Evolutionary conservation across 2,888 invertebrate species (phyloP).

Genomic region (Andrena praecox): DNA sequence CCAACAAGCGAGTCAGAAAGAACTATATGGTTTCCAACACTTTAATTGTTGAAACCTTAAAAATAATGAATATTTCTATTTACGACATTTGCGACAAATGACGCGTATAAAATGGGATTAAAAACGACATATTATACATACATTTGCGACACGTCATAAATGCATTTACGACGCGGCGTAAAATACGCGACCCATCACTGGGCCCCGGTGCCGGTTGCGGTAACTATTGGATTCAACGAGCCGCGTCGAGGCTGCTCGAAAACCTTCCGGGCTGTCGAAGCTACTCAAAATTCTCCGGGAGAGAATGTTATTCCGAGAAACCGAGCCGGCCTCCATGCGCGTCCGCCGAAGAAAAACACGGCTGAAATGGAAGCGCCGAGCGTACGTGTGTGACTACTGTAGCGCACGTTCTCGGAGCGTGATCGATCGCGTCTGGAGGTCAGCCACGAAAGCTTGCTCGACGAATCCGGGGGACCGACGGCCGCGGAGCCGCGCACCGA

Average conservation of each 20-base stretch:
- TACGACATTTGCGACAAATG: too few species aligned
- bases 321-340: background rate
- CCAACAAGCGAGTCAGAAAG: too few species aligned
- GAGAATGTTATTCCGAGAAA: background rate
- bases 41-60: too few species aligned
- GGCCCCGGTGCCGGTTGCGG: constrained; percentile 39
- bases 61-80: too few species aligned
- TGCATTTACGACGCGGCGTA: too few species aligned
- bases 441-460: constrained; percentile 45
- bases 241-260: constrained; percentile 43
- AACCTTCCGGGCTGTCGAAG: background rate
- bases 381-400: background rate
- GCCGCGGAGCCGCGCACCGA: constrained; percentile 49
- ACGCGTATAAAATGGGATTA: too few species aligned
- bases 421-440: constrained; percentile 61
- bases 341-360: background rate
- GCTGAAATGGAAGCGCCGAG: background rate
- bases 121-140: too few species aligned
- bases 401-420: background rate
- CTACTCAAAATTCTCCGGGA: background rate
- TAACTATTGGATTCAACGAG: constrained; percentile 36
- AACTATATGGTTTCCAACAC: too few species aligned
- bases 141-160: too few species aligned
- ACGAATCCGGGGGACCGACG: constrained; percentile 17
- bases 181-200: too few species aligned